phyloP scores from a whole-genome alignment of 2,113 vertebrate species.

The Hiodon alosoides region DNA sequence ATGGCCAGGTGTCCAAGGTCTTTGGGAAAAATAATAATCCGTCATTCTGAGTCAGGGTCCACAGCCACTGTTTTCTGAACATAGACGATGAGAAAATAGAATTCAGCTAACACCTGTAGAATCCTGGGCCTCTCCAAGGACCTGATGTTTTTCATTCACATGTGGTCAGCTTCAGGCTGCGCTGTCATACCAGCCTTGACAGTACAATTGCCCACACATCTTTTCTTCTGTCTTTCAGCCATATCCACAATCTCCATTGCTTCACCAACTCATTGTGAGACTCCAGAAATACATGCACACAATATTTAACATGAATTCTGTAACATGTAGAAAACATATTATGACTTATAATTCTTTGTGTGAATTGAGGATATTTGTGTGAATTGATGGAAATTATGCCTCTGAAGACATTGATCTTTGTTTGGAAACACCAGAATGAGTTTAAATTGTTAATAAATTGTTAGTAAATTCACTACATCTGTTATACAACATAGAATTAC shows the following conservation, averaged over 20 bases:
- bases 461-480: too few relatives aligned
- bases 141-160: background rate
- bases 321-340: too few relatives aligned
- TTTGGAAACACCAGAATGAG: too few relatives aligned
- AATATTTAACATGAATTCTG: background rate
- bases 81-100: too few relatives aligned
- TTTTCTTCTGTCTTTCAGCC: background rate
- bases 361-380: too few relatives aligned
- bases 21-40: too few relatives aligned
- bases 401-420: too few relatives aligned
- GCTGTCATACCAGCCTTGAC: background rate
- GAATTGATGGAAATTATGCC: too few relatives aligned
- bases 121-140: background rate
- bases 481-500: too few relatives aligned
- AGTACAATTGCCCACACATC: background rate
- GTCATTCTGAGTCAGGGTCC: too few relatives aligned
- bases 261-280: background rate
- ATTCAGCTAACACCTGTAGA: background rate
- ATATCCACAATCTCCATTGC: slow-evolving; percentile 14
- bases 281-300: background rate
- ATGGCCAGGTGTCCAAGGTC: background rate
- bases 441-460: too few relatives aligned
- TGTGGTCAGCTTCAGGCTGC: background rate
- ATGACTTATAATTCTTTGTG: too few relatives aligned
- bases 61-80: background rate